A percentile compares a stretch with the other conserved stretches of the same genome.
Conservation (phyloP, 1,140 invertebrate species). For the Oryctes rhinoceros region DNA sequence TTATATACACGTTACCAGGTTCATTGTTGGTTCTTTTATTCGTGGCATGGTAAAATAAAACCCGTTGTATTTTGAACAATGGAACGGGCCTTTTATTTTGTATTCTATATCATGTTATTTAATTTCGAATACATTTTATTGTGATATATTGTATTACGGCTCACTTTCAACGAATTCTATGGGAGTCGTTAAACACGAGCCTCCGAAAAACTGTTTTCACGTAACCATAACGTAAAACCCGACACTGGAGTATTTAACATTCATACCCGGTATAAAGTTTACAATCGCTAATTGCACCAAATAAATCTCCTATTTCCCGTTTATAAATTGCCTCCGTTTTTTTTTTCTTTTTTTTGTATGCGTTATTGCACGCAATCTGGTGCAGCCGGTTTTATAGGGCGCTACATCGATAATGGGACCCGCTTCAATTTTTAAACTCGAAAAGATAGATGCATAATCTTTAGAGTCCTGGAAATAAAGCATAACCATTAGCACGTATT, state of each 20-base stretch:
- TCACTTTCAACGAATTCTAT: too few relatives aligned
- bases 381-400: not conserved
- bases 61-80: too few relatives aligned
- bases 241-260: not conserved
- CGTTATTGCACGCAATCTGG: not conserved
- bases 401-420: not conserved
- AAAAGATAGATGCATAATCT: slow-evolving; percentile 11
- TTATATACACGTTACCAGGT: too few relatives aligned
- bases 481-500: slow-evolving; percentile 16
- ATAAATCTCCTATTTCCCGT: slow-evolving; percentile 1
- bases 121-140: too few relatives aligned
- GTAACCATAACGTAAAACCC: too few relatives aligned
- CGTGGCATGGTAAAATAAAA: too few relatives aligned
- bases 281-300: slow-evolving; percentile 14
- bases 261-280: not conserved
- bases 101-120: too few relatives aligned
- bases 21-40: too few relatives aligned
- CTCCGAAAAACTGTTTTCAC: too few relatives aligned
- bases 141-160: too few relatives aligned
- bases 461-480: not conserved
- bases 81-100: too few relatives aligned
- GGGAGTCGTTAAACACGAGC: too few relatives aligned
- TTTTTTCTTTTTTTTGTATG: not conserved
- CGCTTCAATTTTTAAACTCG: not conserved
- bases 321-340: not conserved